A percentile compares a stretch with the other conserved stretches of the same genome.
phyloP scores from a whole-genome alignment of 2,797 vertebrate genomes.

The Pachyuromys duprasi region DNA sequence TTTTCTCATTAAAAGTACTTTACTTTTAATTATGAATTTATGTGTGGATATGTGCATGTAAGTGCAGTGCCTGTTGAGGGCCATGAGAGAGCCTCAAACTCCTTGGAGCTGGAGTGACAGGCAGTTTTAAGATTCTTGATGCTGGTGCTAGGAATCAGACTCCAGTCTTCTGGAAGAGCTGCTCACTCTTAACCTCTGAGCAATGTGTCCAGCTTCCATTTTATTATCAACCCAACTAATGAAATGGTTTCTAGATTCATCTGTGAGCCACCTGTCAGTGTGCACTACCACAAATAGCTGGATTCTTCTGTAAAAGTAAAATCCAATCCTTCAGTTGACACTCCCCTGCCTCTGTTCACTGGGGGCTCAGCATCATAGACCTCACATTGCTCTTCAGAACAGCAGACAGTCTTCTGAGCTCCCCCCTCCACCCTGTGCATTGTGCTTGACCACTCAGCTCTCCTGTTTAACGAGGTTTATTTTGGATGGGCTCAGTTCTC shows the following conservation, averaged over 20 bases:
- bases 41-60: neutral
- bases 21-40: neutral
- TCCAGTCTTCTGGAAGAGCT: no score
- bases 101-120: neutral
- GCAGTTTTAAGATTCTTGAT: neutral
- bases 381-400: neutral
- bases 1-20: neutral
- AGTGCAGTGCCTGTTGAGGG: neutral
- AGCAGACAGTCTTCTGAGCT: conserved; percentile 24
- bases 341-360: no score
- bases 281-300: neutral
- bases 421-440: neutral
- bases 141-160: neutral
- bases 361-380: neutral
- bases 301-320: conserved; percentile 28
- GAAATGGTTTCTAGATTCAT: conserved; percentile 46
- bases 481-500: conserved; percentile 66
- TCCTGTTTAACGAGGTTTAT: conserved; percentile 52
- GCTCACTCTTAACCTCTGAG: neutral
- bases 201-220: neutral
- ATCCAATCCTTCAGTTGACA: neutral
- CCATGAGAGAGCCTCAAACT: no score
- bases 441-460: neutral
- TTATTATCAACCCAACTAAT: conserved; percentile 1
- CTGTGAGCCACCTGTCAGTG: neutral